Conservation (phyloP, 2,797 vertebrate genomes). For the Siniperca obscura region DNA sequence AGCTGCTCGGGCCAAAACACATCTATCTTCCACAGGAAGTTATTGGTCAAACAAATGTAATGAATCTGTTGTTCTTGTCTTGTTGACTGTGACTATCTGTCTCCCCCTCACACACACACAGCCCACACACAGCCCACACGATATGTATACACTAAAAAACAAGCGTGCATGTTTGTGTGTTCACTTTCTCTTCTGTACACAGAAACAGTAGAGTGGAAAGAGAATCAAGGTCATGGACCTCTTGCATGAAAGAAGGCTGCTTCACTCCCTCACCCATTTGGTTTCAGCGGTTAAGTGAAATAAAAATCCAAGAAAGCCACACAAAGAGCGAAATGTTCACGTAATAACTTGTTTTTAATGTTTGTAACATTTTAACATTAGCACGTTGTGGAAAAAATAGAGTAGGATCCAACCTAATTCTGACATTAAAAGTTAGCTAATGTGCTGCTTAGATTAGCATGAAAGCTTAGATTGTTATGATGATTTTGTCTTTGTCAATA, state of each 20-base stretch:
- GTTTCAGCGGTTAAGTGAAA: slow-evolving; percentile 1
- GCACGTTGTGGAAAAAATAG: neutral
- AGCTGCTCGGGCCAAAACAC: slow-evolving; percentile 76
- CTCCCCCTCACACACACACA: slow-evolving; percentile 27
- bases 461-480: neutral
- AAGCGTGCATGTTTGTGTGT: slow-evolving; percentile 19
- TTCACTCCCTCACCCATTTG: slow-evolving; percentile 48
- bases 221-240: slow-evolving; percentile 61
- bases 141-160: slow-evolving; percentile 24
- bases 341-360: neutral
- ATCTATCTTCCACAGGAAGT: slow-evolving; percentile 84
- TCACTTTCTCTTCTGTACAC: slow-evolving; percentile 41
- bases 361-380: neutral
- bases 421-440: neutral
- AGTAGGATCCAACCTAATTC: neutral
- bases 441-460: no score
- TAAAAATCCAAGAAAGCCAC: neutral
- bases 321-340: neutral
- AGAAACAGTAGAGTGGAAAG: slow-evolving; percentile 42
- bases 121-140: slow-evolving; percentile 24
- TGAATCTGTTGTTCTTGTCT: slow-evolving; percentile 69
- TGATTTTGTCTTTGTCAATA: neutral
- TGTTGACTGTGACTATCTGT: slow-evolving; percentile 65
- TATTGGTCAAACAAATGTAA: slow-evolving; percentile 80
- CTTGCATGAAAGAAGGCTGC: slow-evolving; percentile 32